Base-by-base conservation (phyloP, 1,140 invertebrate genomes). In the Melanaphis sacchari region DNA sequence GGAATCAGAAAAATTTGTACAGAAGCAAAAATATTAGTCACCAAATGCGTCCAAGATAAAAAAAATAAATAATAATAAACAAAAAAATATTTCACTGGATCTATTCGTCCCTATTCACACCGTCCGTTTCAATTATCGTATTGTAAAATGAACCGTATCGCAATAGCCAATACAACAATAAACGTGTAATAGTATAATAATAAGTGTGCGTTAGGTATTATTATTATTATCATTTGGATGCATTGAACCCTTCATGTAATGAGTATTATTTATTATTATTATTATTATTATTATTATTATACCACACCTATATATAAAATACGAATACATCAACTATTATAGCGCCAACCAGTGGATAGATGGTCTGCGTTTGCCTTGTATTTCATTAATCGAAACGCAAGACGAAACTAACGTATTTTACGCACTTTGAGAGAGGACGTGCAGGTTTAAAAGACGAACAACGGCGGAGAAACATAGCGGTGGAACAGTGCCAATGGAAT, bases 361-460 rank as follows among this genome's bases (percentile, higher is more conserved):
- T 76, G 59, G 31, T 76, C 59, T n/a, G 15, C n/a, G 59, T 76
- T 15, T n/a, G n/a, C n/a, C 59, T 76, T 76, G 31, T 76, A 36
- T 76, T 76, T 76, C 87, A 49, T 88, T 88, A 88, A 88, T 88
- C 87, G 87, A 88, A 88, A 88, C 49, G 21, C n/a, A 38, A 36
- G 49, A 89, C 36, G 88, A 46, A 26, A 38, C n/a, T 9, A 26
- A n/a, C n/a, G 43, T 11, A 26, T 89, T 89, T 52, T 89, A 89
- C 49, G 49, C n/a, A n/a, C 52, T 49, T 38, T 11, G 36, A 11
- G 84, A 85, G 40, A 66, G 24, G 18, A 87, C 84, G 84, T 26
- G 26, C 26, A 18, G 46, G 31, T n/a, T n/a, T 43, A 87, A 11
- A 41, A 36, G 84, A 40, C 24, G 15, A 46, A 36, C 87, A n/a